phyloP scores from a whole-genome alignment of 1,140 invertebrate genomes.

The Portunus trituberculatus region DNA sequence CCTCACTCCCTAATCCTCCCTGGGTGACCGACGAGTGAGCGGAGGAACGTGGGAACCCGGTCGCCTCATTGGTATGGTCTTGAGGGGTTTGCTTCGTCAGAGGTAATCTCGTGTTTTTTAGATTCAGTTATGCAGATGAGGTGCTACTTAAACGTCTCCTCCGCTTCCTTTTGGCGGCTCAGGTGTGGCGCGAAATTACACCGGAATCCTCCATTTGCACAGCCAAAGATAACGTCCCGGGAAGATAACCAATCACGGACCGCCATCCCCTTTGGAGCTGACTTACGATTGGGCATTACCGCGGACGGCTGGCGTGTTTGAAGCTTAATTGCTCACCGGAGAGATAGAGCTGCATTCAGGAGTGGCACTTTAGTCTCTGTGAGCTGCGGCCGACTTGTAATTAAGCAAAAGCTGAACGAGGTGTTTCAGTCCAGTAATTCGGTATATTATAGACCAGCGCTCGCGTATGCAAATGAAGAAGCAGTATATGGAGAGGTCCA shows the following conservation, averaged over 20 bases:
- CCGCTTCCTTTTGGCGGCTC: constrained; percentile 65
- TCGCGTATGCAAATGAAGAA: constrained; percentile 65
- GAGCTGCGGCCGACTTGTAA: constrained; percentile 67
- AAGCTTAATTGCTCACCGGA: constrained; percentile 60
- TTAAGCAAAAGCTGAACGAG: constrained; percentile 72
- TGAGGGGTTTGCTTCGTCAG: constrained; percentile 25
- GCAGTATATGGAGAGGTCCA: constrained; percentile 67
- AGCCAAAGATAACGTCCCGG: constrained; percentile 53
- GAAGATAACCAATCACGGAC: constrained; percentile 54
- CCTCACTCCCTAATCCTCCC: background rate
- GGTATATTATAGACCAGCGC: constrained; percentile 65
- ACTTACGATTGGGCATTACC: constrained; percentile 69
- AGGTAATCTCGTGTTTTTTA: constrained; percentile 53
- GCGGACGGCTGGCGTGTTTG: constrained; percentile 60
- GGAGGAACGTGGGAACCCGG: constrained; percentile 29
- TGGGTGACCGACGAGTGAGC: background rate
- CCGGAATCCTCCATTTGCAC: constrained; percentile 67
- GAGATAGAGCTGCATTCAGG: constrained; percentile 62
- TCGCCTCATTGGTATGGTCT: constrained; percentile 34
- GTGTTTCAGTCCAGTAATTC: constrained; percentile 69
- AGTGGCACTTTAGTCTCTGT: constrained; percentile 60
- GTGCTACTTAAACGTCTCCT: constrained; percentile 59
- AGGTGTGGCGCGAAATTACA: constrained; percentile 71
- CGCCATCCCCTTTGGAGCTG: constrained; percentile 52
- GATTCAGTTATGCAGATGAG: constrained; percentile 73